Base-by-base conservation (phyloP, 2,113 vertebrate genomes). In the Pachypanchax playfairii region DNA sequence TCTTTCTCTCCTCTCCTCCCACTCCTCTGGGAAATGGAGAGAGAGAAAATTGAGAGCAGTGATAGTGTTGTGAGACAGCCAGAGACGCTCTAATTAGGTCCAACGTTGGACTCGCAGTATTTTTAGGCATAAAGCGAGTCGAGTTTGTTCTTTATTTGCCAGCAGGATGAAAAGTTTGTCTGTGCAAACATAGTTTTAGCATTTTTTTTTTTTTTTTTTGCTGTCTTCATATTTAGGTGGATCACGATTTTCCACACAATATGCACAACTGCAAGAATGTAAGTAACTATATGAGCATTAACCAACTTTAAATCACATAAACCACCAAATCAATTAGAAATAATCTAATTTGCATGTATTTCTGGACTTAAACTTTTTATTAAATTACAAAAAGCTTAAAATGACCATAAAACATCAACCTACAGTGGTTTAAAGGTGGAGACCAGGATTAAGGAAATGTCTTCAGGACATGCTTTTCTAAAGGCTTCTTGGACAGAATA, bases 21-120 rank as follows among this genome's bases (percentile, higher is more conserved):
- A 70, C 77, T 77, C 56, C 43, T 77, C 52, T 54, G 65, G 69
- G 80, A 70, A 59, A 54, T 29, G 62, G 77, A 60, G 39, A 51
- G 31, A 55, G 33, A 64, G 26, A 55, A 28, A 62, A 70, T 46
- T 0, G 50, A 64, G 66, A 69, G 66, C 69, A 75, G 67, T 15
- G 61, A 55, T 39, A 7, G 66, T 64, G 51, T 77, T 65, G 77
- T 65, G 74, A 70, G 73, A 80, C 65, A 68, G 73, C 62, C 64
- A 59, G 74, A 77, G 60, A 76, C 54, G 42, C 61, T 78, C 70
- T 80, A 77, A 85, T 87, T 76, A 65, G 67, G 63, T 69, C 71
- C 51, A 49, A 20, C 70, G 43, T 69, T 70, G 44, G 69, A 69
- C 58, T 38, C 44, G 38, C 53, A 42, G 61, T 82, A 55, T 76